Percentiles rank a stretch among this genome's conserved stretches.
Evolutionary conservation across 2,797 vertebrate species (phyloP).

Genomic region (Merluccius polli): DNA sequence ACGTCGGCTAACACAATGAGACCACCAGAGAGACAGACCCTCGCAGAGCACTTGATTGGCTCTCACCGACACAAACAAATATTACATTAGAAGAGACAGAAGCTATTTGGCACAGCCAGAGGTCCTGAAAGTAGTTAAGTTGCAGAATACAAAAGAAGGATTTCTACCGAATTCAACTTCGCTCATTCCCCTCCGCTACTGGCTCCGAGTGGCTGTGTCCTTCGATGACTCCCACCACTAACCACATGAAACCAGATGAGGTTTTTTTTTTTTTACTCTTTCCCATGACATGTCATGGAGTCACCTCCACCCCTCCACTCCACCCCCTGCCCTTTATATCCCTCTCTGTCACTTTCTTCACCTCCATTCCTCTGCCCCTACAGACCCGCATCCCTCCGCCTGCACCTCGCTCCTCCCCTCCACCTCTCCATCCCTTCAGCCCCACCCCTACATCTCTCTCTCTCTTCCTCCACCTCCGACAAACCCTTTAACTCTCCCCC

Average conservation of each 20-base stretch:
- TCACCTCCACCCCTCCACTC: no score
- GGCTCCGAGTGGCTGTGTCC: conserved; percentile 32
- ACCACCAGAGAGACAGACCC: conserved; percentile 60
- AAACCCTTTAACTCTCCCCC: no score
- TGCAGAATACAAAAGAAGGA: conserved; percentile 60
- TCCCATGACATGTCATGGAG: not conserved
- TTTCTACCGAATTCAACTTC: no score
- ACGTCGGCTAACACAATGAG: conserved; percentile 68
- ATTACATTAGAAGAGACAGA: conserved; percentile 82
- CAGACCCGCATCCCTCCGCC: no score
- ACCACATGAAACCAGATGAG: conserved; percentile 38
- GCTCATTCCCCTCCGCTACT: conserved; percentile 37
- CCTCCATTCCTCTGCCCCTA: not conserved
- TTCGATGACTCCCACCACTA: conserved; percentile 57
- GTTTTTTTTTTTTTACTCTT: not conserved
- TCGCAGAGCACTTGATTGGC: conserved; percentile 54
- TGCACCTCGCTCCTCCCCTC: no score
- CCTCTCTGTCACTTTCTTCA: not conserved
- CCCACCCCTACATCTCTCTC: no score
- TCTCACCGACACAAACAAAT: conserved; percentile 72
- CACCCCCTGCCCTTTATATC: no score
- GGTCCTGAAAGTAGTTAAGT: conserved; percentile 76
- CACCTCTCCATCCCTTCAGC: no score
- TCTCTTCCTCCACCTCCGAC: no score
- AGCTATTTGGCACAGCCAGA: conserved; percentile 79